A percentile compares a stretch with the other conserved stretches of the same genome.
These are phyloP conservation scores for Atrichornis clamosus DNA, from an alignment of 2,113 vertebrate species.

Conservation along the genomic window DNA sequence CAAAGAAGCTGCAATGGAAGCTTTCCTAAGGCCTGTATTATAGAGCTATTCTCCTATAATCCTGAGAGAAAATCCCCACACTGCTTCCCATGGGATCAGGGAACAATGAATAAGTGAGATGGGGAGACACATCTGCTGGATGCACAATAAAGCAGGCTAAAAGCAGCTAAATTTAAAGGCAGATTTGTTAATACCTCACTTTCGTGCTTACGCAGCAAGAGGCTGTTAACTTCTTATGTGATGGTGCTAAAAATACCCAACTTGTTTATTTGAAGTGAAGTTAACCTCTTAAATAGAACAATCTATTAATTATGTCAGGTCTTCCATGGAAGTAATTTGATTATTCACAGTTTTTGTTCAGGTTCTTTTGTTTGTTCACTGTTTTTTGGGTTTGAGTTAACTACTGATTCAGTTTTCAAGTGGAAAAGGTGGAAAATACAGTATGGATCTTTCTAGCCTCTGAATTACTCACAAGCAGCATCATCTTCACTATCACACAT, in stretches of 20 bases:
- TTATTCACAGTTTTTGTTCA: not conserved
- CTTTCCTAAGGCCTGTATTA: not conserved
- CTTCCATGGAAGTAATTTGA: not conserved
- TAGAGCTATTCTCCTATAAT: not conserved
- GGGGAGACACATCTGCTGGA: not conserved
- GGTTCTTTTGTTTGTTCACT: not conserved
- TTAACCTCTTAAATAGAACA: not conserved
- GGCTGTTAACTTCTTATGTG: not conserved
- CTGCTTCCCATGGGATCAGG: not conserved
- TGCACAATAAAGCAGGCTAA: not conserved
- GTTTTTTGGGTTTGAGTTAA: not conserved
- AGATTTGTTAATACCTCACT: not conserved
- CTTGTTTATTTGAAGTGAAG: not conserved
- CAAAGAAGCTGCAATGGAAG: not conserved
- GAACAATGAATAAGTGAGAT: not conserved
- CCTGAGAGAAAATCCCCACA: not conserved
- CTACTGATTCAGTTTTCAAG: not conserved
- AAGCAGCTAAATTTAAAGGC: not conserved
- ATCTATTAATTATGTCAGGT: not conserved
- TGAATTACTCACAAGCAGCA: not conserved
- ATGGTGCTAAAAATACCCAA: not conserved
- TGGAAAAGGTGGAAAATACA: not conserved
- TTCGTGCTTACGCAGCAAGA: not conserved
- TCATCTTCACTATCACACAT: not conserved
- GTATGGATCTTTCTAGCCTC: not conserved